phyloP scores from a whole-genome alignment of 2,888 invertebrate genomes.

The Sesia apiformis region DNA sequence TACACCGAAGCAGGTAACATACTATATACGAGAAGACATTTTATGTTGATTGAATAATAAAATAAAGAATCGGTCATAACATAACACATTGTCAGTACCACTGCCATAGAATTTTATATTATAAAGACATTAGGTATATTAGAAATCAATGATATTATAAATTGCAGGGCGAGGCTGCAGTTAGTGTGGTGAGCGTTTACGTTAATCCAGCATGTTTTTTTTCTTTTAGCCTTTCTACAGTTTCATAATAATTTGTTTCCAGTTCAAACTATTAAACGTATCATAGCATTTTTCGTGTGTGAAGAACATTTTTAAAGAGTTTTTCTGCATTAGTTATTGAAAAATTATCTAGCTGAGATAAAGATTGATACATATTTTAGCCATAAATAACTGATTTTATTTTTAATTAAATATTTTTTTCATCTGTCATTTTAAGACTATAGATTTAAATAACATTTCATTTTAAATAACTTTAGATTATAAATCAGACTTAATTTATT shows the following conservation, averaged over 20 bases:
- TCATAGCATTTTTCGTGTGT: neutral
- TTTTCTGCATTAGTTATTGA: neutral
- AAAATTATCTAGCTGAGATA: neutral
- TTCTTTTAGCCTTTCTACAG: neutral
- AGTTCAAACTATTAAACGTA: neutral
- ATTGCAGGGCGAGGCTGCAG: conserved; percentile 58
- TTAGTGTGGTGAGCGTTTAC: conserved; percentile 58
- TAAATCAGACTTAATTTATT: neutral
- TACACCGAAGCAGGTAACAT: too few species aligned
- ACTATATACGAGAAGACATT: too few species aligned
- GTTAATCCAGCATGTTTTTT: conserved; percentile 48
- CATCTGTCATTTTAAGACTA: neutral
- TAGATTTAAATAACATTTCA: too few species aligned
- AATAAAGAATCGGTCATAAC: too few species aligned
- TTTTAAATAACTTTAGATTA: neutral
- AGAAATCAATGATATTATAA: conserved; percentile 41
- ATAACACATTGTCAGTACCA: too few species aligned
- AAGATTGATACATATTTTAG: neutral
- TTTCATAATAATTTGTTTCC: too few species aligned
- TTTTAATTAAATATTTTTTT: neutral
- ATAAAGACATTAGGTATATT: conserved; percentile 2
- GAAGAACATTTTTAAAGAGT: neutral
- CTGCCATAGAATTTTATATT: too few species aligned
- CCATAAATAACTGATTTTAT: neutral
- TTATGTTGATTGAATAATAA: too few species aligned